Evolutionary conservation across 2,113 vertebrate genomes (phyloP), one percentile per base, ranked within the genome.

Genomic region (Urocolius indicus): DNA sequence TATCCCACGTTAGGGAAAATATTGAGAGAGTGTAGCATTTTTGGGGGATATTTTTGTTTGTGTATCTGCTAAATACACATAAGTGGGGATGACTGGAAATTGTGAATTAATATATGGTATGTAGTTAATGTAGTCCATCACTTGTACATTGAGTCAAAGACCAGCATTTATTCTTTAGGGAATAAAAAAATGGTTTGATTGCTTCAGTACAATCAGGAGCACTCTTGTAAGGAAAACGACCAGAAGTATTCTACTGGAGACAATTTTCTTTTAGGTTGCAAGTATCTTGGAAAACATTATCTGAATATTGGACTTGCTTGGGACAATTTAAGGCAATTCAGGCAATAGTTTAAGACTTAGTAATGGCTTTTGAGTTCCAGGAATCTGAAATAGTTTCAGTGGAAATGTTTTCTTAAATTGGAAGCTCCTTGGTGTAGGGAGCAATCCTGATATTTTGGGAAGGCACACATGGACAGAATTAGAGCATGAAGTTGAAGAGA

Each of bases 91-190:
- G 72, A 80, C 43, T 72, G 71, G 10, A 73, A 41, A 8, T 15
- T 82, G 26, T 68, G 62, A 85, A 57, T 91, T 72, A 91, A 52
- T 57, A 41, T 1, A 16, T 67, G 11, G 6, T 58, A 9, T 45
- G 21, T 61, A 83, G 30, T 65, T 87, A 76, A 72, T 75, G 30
- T 74, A 19, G 27, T 77, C 38, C 49, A 32, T 54, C 57, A 46
- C 29, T 29, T 52, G 27, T 54, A 18, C 5, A 0, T 19, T 1
- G 3, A 36, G n/a, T 54, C 66, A 82, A 49, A 0, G 1, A 32
- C 10, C 16, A 88, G 12, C 15, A 51, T 82, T 90, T 84, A 9
- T 63, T 71, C 55, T 79, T 67, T 30, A 68, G 32, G 49, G 18
- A 65, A 18, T 20, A 77, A n/a, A 54, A 69, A 38, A 36, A 66